Evolutionary conservation across 1,140 invertebrate genomes (phyloP), one percentile per base, ranked within the genome.

Genomic region (Sarcophaga bullata): DNA sequence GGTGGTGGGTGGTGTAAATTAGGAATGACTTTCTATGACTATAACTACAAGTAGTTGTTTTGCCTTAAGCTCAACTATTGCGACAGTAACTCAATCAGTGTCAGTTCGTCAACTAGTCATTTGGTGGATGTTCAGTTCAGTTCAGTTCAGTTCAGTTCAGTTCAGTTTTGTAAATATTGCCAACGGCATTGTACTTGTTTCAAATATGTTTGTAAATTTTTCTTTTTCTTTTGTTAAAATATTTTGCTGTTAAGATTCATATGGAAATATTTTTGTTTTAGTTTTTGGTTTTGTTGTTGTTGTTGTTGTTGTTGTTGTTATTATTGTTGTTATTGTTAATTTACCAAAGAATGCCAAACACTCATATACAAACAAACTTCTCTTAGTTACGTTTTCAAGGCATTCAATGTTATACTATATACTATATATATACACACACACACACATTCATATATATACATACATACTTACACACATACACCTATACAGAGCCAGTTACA

Each of bases 81-180:
- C 25, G 25, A 1, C 25, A 37, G 25, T 37, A 37, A 37, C 1
- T 4, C 25, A 37, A 37, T 37, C 25, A 37, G 25, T 37, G 25
- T 37, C 1, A 37, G 25, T 4, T 37, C 1, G 25, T 37, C 25
- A 37, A 37, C 25, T 4, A 37, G 25, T 37, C 25, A 37, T 37
- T 37, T 37, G 25, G 25, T 37, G 25, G 25, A 37, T 37, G 25
- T 37, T 37, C 25, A 37, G 25, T 37, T 37, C 25, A 4, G 25
- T 37, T 37, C 25, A n/a, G n/a, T n/a, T n/a, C n/a, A n/a, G n/a
- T n/a, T n/a, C n/a, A n/a, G n/a, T n/a, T n/a, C n/a, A n/a, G n/a
- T n/a, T n/a, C 19, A 78, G 75, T 11, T 50, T 50, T 78, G 75
- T 52, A 48, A 52, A 78, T 78, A 78, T 52, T 78, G 75, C 25